These are phyloP conservation scores for Lagopus muta DNA, from an alignment of 2,113 vertebrate species.

Conservation along the genomic window DNA sequence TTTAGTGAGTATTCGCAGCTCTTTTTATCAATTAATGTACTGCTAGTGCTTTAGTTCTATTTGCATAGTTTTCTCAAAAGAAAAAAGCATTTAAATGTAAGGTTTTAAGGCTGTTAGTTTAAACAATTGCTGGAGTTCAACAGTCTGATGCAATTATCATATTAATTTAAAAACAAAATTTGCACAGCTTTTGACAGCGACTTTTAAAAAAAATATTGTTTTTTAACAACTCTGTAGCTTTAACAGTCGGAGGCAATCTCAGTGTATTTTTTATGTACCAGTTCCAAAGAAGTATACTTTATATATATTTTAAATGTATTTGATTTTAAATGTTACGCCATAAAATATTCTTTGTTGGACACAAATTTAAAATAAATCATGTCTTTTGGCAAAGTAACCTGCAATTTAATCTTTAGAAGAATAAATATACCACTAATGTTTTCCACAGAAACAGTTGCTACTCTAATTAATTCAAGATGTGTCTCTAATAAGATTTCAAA, in stretches of 20 bases:
- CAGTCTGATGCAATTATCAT: slow-evolving; percentile 23
- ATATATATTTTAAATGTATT: slow-evolving; percentile 36
- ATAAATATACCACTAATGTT: slow-evolving; percentile 55
- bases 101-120: slow-evolving; percentile 10
- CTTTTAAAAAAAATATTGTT: background rate
- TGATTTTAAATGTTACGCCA: slow-evolving; percentile 36
- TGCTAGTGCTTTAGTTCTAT: background rate
- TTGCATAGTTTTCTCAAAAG: slow-evolving; percentile 27
- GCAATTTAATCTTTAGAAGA: slow-evolving; percentile 58
- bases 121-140: background rate
- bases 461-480: slow-evolving; percentile 68
- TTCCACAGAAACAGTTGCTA: slow-evolving; percentile 64
- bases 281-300: slow-evolving; percentile 16
- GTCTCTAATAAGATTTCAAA: slow-evolving; percentile 63
- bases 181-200: background rate
- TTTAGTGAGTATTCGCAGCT: slow-evolving; percentile 70
- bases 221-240: background rate
- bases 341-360: slow-evolving; percentile 45
- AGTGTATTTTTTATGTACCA: background rate
- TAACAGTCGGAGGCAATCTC: slow-evolving; percentile 8
- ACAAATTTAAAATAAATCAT: slow-evolving; percentile 53
- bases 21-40: slow-evolving; percentile 40
- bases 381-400: slow-evolving; percentile 50
- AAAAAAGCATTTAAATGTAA: background rate
- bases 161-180: slow-evolving; percentile 30